Evolutionary conservation across 2,113 vertebrate species (phyloP).

Genomic region (Macrotis lagotis): DNA sequence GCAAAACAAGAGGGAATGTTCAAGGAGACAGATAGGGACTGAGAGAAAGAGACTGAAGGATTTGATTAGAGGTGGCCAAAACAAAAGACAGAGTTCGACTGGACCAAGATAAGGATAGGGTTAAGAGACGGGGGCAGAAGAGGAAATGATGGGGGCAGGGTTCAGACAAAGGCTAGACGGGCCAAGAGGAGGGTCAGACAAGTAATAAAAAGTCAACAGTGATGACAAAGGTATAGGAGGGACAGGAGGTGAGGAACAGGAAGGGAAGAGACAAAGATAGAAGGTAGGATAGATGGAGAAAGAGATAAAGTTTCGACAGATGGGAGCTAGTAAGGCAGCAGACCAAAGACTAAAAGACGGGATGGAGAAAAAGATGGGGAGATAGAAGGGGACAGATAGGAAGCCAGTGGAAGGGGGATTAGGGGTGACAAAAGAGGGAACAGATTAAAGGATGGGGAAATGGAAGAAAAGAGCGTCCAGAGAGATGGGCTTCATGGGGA

Average conservation of each 20-base stretch:
- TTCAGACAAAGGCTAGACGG: background rate
- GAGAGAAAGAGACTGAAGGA: background rate
- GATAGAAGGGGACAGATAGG: background rate
- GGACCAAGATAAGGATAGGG: background rate
- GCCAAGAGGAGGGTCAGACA: background rate
- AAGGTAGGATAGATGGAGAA: slow-evolving; percentile 41
- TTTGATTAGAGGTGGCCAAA: background rate
- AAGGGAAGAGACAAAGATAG: slow-evolving; percentile 32
- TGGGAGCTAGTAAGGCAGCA: background rate
- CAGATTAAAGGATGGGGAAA: background rate
- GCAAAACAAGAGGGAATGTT: too few species aligned
- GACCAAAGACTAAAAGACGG: background rate
- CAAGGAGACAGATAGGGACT: background rate
- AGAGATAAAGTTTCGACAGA: slow-evolving; percentile 30
- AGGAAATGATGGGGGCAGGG: background rate
- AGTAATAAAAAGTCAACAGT: background rate
- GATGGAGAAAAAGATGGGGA: slow-evolving; percentile 11
- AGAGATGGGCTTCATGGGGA: too few species aligned
- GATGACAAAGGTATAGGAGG: background rate
- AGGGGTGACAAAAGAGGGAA: too few species aligned
- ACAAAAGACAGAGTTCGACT: background rate
- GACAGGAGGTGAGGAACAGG: background rate
- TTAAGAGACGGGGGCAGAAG: too few species aligned
- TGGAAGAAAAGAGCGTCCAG: background rate
- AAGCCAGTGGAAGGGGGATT: background rate